Percentiles rank a stretch among this genome's conserved stretches.
Evolutionary conservation across 92 coral and sea anemone genomes (phyloP).

Genomic region (Paramuricea clavata): DNA sequence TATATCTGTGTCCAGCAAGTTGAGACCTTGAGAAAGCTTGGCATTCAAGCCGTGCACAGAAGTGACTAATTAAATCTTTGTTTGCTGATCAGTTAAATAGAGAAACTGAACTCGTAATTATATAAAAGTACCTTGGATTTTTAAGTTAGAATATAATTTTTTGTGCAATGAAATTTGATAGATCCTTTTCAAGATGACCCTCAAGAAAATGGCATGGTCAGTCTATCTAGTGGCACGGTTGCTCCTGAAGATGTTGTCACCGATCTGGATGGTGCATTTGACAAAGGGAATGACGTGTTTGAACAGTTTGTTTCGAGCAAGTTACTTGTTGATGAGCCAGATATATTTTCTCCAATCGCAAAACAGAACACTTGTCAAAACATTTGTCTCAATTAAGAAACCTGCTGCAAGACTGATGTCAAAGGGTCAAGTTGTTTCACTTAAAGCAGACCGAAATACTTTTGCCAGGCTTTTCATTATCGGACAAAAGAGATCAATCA

Average conservation of each 20-base stretch:
- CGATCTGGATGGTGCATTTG: background rate
- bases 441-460: constrained; percentile 27
- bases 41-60: too few relatives aligned
- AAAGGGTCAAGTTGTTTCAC: constrained; percentile 39
- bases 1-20: too few relatives aligned
- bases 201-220: background rate
- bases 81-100: too few relatives aligned
- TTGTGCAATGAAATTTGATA: too few relatives aligned
- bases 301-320: background rate
- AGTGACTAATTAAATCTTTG: too few relatives aligned
- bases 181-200: background rate
- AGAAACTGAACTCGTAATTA: too few relatives aligned
- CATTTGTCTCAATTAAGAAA: constrained; percentile 16
- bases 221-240: background rate
- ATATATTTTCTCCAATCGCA: constrained; percentile 1
- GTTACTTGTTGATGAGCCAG: background rate
- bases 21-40: too few relatives aligned
- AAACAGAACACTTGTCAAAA: constrained; percentile 35
- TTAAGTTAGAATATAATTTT: too few relatives aligned
- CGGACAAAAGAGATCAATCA: background rate
- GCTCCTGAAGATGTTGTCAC: background rate
- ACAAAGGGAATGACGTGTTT: constrained; percentile 1
- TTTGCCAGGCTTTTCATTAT: background rate
- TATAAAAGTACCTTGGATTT: too few relatives aligned
- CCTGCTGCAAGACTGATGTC: background rate